Evolutionary conservation across 2,888 invertebrate genomes (phyloP), one percentile per base, ranked within the genome.

Genomic region (Synergus umbraculus): DNA sequence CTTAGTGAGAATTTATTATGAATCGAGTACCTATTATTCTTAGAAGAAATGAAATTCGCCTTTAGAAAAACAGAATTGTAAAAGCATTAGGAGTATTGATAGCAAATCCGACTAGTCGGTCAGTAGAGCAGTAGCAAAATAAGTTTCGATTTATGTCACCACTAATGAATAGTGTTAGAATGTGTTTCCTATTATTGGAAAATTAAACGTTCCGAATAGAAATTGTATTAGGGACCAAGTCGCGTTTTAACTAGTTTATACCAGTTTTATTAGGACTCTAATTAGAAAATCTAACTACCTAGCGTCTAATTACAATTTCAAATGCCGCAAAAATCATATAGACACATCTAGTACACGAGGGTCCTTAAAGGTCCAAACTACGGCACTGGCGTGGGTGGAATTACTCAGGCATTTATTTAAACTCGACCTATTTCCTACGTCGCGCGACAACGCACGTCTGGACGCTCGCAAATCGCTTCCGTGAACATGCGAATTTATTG

Each of bases 401-500:
- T 86, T 85, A 83, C 84, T 86, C 83, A 82, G 82, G 84, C 83
- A 86, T 88, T 88, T 88, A 86, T 87, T 89, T 88, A 84, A 88
- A 88, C 84, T 84, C 88, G 85, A 85, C 85, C 86, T 85, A 86
- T 89, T 89, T 88, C 84, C 81, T 73, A 83, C 83, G 43, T 78
- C 82, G 79, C 79, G 73, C 82, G 64, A 63, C 77, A 58, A 78
- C 69, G 80, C 79, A 58, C 69, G 69, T 73, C 49, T 73, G 64
- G 73, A 67, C 73, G 54, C 79, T 81, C 79, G 83, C 81, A 79
- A 84, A 86, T 84, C 82, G 81, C 83, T 83, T 82, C 82, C 81
- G 80, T 77, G 76, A 83, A 81, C 77, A 44, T 64, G 66, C 66
- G 66, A 66, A 66, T 66, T 66, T 66, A 66, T 66, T 66, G 44